Evolutionary conservation across 2,888 invertebrate genomes (phyloP).

Genomic region (Drosophila longiperda): DNA sequence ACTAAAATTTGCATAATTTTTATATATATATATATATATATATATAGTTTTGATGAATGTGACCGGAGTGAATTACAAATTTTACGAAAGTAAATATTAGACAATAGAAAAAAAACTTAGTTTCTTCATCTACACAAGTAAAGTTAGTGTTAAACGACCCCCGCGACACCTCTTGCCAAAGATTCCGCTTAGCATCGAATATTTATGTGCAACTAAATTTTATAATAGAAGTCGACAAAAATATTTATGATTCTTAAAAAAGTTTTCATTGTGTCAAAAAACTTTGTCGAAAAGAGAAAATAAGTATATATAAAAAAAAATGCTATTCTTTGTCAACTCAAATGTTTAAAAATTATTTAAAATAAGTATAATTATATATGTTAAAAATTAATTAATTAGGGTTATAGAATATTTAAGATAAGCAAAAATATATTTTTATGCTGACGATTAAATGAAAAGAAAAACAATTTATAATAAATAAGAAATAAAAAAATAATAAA

Average conservation of each 20-base stretch:
- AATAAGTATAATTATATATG: background rate
- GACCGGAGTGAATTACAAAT: conserved; percentile 23
- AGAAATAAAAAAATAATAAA: background rate
- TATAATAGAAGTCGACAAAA: conserved; percentile 1
- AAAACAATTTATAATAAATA: background rate
- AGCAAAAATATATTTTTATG: background rate
- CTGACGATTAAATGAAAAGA: background rate
- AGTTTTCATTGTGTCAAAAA: background rate
- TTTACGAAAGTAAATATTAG: conserved; percentile 49
- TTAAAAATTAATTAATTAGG: background rate
- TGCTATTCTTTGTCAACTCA: background rate
- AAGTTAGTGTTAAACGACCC: conserved; percentile 27
- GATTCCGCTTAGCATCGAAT: background rate
- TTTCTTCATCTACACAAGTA: conserved; percentile 3
- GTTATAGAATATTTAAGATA: background rate
- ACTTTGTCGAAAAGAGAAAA: background rate
- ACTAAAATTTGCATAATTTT: conserved; percentile 76
- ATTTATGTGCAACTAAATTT: conserved; percentile 1
- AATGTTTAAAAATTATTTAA: background rate
- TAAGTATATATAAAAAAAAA: background rate
- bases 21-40: conserved; percentile 60
- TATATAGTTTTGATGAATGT: conserved; percentile 67
- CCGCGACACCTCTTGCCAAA: conserved; percentile 35
- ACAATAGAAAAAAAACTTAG: conserved; percentile 39
- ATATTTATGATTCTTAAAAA: background rate